Base-by-base conservation (phyloP, 92 coral and sea anemone species). In the Umimayanthus chanpuru region DNA sequence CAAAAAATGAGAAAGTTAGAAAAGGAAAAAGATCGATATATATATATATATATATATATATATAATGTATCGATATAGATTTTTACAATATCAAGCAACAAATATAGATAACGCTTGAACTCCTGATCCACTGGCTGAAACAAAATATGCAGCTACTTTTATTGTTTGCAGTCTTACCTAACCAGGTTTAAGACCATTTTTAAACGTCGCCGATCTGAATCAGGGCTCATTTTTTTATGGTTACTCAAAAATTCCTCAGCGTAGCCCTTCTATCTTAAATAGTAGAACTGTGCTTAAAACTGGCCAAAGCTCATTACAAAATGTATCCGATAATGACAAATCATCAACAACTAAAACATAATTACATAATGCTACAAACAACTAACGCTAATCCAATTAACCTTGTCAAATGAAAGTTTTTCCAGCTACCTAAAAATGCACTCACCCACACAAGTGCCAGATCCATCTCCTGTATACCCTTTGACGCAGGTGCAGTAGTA, bases 391-490 rank as follows among this genome's bases (percentile, higher is more conserved):
- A 61, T 20, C 68, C 21, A 0, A 61, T 61, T 0, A 23, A 0
- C 21, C 6, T 18, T 18, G 4, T 61, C 18, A 9, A 61, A 12
- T 5, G 23, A 75, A 36, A 4, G 6, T 39, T 36, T 3, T 39
- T 6, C 44, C 11, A 18, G 41, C 44, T 40, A 30, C 21, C 84
- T 30, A 53, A 53, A 28, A 18, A 20, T 44, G 20, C 55, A 47
- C 87, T 86, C 73, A 93, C 96, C 94, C 81, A 90, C 76, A 40
- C 98, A 94, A 49, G 9, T 61, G n/a, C 78, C 78, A 44, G 82
- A 80, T 50, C 96, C 96, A 89, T 93, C 85, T 16, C 93, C 94
- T 43, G 94, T 41, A 73, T 87, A 92, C 44, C 96, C 96, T 29
- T 77, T 67, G 1, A 55, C 86, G 47, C 96, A 93, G 39, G 86